phyloP scores from a whole-genome alignment of 2,797 vertebrate species.

The Eleutherodactylus coqui region DNA sequence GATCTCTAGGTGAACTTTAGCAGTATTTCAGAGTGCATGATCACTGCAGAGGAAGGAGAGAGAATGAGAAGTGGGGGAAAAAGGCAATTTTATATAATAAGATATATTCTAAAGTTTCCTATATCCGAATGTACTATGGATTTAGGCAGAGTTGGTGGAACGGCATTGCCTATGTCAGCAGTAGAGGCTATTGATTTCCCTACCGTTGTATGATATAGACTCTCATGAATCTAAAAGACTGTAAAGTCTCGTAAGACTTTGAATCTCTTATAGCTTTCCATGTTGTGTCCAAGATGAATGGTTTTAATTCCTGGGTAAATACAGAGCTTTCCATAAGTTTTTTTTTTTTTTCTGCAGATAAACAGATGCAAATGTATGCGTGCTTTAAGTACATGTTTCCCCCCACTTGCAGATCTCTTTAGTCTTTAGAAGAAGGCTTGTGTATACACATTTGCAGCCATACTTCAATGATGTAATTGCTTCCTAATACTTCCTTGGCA shows the following conservation, averaged over 20 bases:
- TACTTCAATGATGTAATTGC: constrained; percentile 35
- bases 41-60: no score
- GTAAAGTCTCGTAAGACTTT: not conserved
- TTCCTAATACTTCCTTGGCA: constrained; percentile 28
- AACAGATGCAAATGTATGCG: not conserved
- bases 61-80: no score
- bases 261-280: no score
- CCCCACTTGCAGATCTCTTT: not conserved
- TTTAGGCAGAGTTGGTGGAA: no score
- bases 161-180: no score
- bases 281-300: not conserved
- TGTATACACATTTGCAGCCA: constrained; percentile 12
- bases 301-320: not conserved
- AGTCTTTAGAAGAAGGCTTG: not conserved
- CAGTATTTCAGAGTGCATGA: no score
- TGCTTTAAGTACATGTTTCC: constrained; percentile 6
- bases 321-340: not conserved
- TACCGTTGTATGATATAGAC: not conserved
- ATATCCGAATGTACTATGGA: no score
- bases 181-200: not conserved
- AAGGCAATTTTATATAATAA: no score
- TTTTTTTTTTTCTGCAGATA: not conserved
- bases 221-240: not conserved
- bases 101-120: no score
- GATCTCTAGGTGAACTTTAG: no score